A percentile compares a stretch with the other conserved stretches of the same genome.
Conservation (phyloP, 30 jellyfish, hydroid and myxozoan species). For the Aurelia sp. region DNA sequence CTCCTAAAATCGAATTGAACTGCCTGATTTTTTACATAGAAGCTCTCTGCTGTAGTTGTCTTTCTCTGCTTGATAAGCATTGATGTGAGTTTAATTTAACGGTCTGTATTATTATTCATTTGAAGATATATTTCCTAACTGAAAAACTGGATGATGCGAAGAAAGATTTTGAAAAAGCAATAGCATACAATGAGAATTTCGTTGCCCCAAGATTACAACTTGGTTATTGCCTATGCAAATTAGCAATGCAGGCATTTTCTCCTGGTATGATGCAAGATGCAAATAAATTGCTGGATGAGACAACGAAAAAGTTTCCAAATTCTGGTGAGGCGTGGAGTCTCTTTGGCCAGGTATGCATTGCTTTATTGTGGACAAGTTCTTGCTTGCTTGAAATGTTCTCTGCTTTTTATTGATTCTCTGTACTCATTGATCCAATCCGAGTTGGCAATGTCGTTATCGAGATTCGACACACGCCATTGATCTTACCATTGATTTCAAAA, state of each 20-base stretch:
- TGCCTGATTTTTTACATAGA: too few relatives aligned
- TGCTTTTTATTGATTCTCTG: not conserved
- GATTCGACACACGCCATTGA: too few relatives aligned
- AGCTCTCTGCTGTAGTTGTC: too few relatives aligned
- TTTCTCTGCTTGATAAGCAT: too few relatives aligned
- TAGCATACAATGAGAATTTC: constrained; percentile 56
- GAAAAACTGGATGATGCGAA: constrained; percentile 80
- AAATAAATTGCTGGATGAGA: constrained; percentile 77
- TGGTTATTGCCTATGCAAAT: constrained; percentile 83
- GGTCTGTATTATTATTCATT: not conserved
- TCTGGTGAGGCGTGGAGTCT: constrained; percentile 96
- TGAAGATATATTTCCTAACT: constrained; percentile 74
- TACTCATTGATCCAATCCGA: not conserved
- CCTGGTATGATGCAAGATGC: constrained; percentile 87
- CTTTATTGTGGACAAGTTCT: not conserved
- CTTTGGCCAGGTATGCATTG: constrained; percentile 79
- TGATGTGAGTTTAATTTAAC: too few relatives aligned
- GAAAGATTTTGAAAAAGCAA: constrained; percentile 86
- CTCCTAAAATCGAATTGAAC: too few relatives aligned
- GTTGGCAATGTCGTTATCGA: too few relatives aligned
- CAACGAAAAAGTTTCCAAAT: constrained; percentile 78
- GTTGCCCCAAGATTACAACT: constrained; percentile 91
- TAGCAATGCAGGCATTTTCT: constrained; percentile 82
- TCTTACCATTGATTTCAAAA: too few relatives aligned
- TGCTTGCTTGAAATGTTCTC: not conserved